Evolutionary conservation across 2,113 vertebrate species (phyloP).

Genomic region (Nibea coibor): DNA sequence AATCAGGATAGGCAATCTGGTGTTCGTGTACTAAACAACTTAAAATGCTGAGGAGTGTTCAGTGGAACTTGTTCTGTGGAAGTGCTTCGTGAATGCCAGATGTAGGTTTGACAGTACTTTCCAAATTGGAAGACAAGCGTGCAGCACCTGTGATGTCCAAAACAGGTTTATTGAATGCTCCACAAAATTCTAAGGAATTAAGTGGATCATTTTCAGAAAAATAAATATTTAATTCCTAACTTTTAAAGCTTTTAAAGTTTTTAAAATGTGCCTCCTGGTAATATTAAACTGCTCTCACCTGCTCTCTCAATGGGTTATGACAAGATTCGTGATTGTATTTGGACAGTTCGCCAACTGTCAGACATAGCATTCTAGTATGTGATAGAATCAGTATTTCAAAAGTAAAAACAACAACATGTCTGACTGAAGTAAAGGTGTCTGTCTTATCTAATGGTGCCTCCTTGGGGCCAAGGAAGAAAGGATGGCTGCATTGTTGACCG

Average conservation of each 20-base stretch:
- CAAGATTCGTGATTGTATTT: constrained; percentile 38
- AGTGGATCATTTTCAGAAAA: background rate
- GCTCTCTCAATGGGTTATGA: constrained; percentile 14
- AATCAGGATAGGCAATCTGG: constrained; percentile 62
- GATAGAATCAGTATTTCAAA: constrained; percentile 39
- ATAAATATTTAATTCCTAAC: background rate
- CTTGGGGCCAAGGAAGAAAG: background rate
- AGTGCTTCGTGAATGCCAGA: constrained; percentile 34
- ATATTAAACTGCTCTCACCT: constrained; percentile 24
- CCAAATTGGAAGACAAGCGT: background rate
- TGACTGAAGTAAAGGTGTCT: background rate
- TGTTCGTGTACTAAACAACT: constrained; percentile 63
- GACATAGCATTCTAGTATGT: background rate
- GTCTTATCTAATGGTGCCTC: background rate
- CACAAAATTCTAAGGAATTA: background rate
- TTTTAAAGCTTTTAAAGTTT: constrained; percentile 4
- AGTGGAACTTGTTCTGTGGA: constrained; percentile 39
- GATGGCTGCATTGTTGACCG: background rate
- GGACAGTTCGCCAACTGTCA: constrained; percentile 18
- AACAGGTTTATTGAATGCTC: background rate
- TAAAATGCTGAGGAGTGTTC: constrained; percentile 63
- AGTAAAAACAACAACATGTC: constrained; percentile 30
- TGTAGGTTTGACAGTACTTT: constrained; percentile 19
- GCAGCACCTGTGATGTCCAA: background rate
- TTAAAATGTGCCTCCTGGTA: background rate